Evolutionary conservation across 2,113 vertebrate species (phyloP).

Genomic region (Herpetotheres cachinnans): DNA sequence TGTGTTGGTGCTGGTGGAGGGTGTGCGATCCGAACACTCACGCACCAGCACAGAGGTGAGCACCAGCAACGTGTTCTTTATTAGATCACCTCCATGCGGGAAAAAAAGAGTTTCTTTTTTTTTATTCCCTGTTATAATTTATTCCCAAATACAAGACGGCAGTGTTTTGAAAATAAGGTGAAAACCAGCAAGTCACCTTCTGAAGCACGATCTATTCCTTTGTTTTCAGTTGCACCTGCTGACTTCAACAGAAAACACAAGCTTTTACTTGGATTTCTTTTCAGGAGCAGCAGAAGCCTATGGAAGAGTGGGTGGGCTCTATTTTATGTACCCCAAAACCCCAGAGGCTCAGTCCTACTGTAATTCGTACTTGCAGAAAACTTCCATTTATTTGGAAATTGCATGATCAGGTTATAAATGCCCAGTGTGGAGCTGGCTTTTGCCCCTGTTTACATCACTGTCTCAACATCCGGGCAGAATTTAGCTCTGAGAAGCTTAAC

Average conservation of each 20-base stretch:
- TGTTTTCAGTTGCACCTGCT: rapidly evolving
- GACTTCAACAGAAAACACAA: background rate
- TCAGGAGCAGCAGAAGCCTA: background rate
- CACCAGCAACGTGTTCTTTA: too few species aligned
- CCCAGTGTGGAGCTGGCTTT: background rate
- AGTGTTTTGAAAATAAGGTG: background rate
- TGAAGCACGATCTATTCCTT: background rate
- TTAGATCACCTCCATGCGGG: rapidly evolving
- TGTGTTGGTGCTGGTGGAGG: background rate
- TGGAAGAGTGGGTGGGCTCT: background rate
- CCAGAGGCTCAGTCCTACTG: background rate
- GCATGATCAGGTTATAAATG: background rate
- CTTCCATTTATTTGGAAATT: background rate
- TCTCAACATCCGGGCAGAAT: background rate
- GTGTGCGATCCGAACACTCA: rapidly evolving
- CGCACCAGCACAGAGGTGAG: rapidly evolving
- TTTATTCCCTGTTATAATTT: background rate
- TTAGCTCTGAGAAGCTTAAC: background rate
- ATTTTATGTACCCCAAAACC: rapidly evolving
- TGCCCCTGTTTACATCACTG: rapidly evolving
- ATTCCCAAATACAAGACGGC: background rate
- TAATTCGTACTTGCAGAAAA: rapidly evolving
- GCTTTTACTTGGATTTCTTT: background rate
- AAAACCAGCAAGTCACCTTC: rapidly evolving
- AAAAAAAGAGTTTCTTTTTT: background rate